Evolutionary conservation across 2,113 vertebrate species (phyloP).

Genomic region (Aythya baeri): DNA sequence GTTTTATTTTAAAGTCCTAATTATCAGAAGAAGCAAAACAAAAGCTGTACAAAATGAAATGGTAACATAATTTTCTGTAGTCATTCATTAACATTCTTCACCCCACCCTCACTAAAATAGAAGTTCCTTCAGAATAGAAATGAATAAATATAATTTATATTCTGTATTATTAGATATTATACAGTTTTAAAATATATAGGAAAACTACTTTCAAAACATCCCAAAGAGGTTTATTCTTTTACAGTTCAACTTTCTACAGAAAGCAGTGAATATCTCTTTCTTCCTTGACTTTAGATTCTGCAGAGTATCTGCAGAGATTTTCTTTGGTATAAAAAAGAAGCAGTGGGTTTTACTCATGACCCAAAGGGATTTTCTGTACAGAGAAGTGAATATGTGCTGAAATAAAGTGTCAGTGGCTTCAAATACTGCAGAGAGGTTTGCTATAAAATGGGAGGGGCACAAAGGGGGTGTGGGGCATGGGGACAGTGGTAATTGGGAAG

Average conservation of each 20-base stretch:
- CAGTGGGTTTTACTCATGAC: slow-evolving; percentile 30
- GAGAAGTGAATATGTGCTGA: slow-evolving; percentile 16
- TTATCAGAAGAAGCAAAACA: neutral
- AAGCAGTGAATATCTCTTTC: neutral
- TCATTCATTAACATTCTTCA: neutral
- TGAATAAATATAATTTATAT: neutral
- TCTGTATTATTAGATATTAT: neutral
- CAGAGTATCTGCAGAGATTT: slow-evolving; percentile 15
- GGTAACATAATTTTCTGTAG: neutral
- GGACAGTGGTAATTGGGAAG: slow-evolving; percentile 34
- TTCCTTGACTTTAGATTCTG: neutral
- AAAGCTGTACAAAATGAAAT: neutral
- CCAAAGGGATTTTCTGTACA: slow-evolving; percentile 14
- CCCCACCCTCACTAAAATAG: neutral
- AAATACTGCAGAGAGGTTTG: slow-evolving; percentile 20
- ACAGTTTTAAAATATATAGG: neutral
- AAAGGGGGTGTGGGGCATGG: neutral
- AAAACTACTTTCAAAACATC: neutral
- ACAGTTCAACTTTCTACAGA: neutral
- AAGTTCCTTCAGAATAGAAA: neutral
- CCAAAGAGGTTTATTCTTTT: neutral
- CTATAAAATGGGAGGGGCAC: slow-evolving; percentile 36
- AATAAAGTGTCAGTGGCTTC: slow-evolving; percentile 28
- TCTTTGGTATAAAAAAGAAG: slow-evolving; percentile 28
- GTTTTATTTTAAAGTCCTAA: neutral